Evolutionary conservation across 2,113 vertebrate species (phyloP).

Genomic region (Pomatorhinus ruficollis): DNA sequence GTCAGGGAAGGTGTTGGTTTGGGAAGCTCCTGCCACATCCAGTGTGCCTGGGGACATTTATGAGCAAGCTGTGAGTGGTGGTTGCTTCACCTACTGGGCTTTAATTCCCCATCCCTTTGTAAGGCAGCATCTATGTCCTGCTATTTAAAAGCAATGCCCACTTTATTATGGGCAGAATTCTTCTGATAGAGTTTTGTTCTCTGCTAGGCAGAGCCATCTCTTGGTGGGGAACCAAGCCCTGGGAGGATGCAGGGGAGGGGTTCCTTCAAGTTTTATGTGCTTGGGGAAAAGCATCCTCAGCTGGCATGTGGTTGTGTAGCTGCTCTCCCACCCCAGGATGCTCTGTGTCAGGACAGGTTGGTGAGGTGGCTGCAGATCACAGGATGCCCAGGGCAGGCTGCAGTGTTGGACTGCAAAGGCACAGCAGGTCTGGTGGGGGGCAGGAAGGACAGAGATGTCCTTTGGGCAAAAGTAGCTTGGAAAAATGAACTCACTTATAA

Average conservation of each 20-base stretch:
- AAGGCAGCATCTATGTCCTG: not conserved
- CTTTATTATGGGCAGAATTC: not conserved
- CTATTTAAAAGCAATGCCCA: not conserved
- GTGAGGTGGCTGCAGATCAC: not conserved
- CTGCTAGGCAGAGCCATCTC: not conserved
- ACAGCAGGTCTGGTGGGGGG: not conserved
- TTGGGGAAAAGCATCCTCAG: not conserved
- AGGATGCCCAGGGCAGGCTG: not conserved
- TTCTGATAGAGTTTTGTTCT: not conserved
- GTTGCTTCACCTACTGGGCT: not conserved
- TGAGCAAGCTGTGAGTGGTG: fast-evolving
- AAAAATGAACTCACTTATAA: not conserved
- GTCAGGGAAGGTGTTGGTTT: not conserved
- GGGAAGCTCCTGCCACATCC: not conserved
- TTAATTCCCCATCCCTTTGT: not conserved
- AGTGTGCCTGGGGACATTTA: not conserved
- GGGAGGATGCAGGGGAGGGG: not conserved
- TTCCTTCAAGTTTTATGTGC: not conserved
- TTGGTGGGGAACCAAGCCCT: not conserved
- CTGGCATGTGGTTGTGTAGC: not conserved
- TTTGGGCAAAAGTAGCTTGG: not conserved
- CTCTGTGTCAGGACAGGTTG: not conserved
- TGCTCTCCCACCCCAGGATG: not conserved
- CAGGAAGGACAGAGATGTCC: not conserved
- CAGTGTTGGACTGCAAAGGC: not conserved